Evolutionary conservation across 2,113 vertebrate genomes (phyloP).

Genomic region (Nothocercus nigrocapillus): DNA sequence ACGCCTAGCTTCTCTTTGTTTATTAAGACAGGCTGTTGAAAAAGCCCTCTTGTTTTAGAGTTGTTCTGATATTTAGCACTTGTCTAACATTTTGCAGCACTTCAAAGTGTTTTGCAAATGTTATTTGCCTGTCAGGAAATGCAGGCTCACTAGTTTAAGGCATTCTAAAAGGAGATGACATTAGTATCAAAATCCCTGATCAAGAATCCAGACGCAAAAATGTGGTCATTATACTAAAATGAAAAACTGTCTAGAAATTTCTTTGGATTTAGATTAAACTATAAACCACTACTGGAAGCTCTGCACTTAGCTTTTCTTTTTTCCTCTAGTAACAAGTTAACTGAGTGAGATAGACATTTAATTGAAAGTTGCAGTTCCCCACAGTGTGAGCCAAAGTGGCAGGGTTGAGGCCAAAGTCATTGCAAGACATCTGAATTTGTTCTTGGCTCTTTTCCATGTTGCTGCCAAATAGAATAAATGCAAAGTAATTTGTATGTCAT

Average conservation of each 20-base stretch:
- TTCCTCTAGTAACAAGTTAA: not conserved
- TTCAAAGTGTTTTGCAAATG: not conserved
- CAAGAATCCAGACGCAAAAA: not conserved
- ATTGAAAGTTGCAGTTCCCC: slow-evolving; percentile 1
- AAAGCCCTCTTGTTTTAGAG: not conserved
- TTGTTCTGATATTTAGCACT: slow-evolving; percentile 9
- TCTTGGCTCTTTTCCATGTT: slow-evolving; percentile 45
- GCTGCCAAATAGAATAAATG: slow-evolving; percentile 54
- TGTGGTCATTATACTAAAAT: not conserved
- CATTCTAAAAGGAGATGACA: not conserved
- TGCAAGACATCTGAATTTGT: not conserved
- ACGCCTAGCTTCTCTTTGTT: not conserved
- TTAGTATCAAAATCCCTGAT: not conserved
- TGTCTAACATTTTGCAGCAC: not conserved
- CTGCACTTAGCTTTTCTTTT: not conserved
- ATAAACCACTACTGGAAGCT: not conserved
- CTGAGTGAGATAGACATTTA: not conserved
- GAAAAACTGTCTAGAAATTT: not conserved
- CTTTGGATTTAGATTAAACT: not conserved
- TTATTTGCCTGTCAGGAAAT: not conserved
- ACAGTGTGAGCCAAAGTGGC: not conserved
- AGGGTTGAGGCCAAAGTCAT: not conserved
- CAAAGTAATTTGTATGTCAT: slow-evolving; percentile 66
- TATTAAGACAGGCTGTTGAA: not conserved
- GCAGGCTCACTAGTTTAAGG: not conserved